Conservation (phyloP, 92 coral and sea anemone genomes). For the Hydrozoanthus gracilis region DNA sequence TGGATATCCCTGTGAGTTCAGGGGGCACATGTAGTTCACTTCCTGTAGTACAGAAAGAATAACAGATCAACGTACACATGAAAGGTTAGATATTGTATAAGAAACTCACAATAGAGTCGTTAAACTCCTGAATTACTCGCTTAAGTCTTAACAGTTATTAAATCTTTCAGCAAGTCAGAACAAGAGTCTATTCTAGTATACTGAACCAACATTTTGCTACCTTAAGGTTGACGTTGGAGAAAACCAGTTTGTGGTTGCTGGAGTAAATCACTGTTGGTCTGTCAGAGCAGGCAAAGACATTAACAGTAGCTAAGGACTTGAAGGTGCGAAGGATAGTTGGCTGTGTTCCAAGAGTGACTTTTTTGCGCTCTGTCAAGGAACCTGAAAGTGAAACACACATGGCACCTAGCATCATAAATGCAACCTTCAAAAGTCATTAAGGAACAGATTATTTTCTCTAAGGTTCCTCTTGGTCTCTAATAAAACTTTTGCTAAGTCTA, state of each 20-base stretch:
- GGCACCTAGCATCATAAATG: not conserved
- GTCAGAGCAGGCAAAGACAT: slow-evolving; percentile 98
- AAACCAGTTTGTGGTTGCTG: slow-evolving; percentile 98
- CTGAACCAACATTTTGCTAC: slow-evolving; percentile 35
- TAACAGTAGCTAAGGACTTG: slow-evolving; percentile 94
- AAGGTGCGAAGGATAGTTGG: slow-evolving; percentile 95
- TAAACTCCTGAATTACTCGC: too few relatives aligned
- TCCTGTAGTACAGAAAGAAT: slow-evolving; percentile 60
- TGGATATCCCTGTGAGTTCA: slow-evolving; percentile 96
- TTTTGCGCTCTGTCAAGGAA: slow-evolving; percentile 85
- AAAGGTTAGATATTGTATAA: too few relatives aligned
- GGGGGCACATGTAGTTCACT: slow-evolving; percentile 97
- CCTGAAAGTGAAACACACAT: slow-evolving; percentile 55
- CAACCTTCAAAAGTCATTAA: too few relatives aligned
- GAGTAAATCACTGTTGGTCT: slow-evolving; percentile 98
- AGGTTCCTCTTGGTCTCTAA: too few relatives aligned
- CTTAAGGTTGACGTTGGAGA: slow-evolving; percentile 98
- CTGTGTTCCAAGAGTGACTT: slow-evolving; percentile 98
- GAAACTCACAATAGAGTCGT: too few relatives aligned
- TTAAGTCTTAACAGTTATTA: too few relatives aligned
- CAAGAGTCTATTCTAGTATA: too few relatives aligned
- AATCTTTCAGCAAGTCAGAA: too few relatives aligned
- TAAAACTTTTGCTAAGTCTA: too few relatives aligned
- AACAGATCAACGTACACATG: not conserved
- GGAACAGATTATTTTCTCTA: too few relatives aligned